phyloP scores from a whole-genome alignment of 2,113 vertebrate species.

The Callocephalon fimbriatum region DNA sequence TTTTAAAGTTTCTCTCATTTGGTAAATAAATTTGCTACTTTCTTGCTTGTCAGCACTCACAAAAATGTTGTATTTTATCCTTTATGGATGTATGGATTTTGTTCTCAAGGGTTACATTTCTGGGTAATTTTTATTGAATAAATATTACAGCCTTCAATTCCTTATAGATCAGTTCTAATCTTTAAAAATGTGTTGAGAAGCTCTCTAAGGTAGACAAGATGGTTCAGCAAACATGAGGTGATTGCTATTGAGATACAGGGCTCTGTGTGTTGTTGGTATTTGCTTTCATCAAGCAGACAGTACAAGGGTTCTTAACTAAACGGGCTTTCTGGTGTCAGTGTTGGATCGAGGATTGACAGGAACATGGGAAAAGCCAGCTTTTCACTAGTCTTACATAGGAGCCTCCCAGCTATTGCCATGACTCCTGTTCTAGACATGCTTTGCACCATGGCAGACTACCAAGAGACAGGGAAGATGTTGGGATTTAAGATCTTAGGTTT shows the following conservation, averaged over 20 bases:
- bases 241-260: not conserved
- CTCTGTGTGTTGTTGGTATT: not conserved
- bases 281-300: not conserved
- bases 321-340: fast-evolving
- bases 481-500: not conserved
- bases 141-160: not conserved
- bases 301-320: not conserved
- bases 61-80: not conserved
- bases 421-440: not conserved
- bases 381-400: not conserved
- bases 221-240: not conserved
- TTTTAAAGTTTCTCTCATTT: not conserved
- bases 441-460: fast-evolving
- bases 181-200: not conserved
- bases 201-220: not conserved
- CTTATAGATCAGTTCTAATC: not conserved
- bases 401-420: not conserved
- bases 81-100: not conserved
- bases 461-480: not conserved
- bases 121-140: not conserved
- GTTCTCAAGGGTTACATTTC: not conserved
- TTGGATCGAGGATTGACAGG: not conserved
- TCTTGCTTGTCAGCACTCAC: not conserved
- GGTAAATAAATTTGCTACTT: not conserved
- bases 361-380: not conserved